Evolutionary conservation across 53 echinoderm and acorn worm genomes (phyloP), one percentile per base, ranked within the genome.

Genomic region (Holothuria leucospilota): DNA sequence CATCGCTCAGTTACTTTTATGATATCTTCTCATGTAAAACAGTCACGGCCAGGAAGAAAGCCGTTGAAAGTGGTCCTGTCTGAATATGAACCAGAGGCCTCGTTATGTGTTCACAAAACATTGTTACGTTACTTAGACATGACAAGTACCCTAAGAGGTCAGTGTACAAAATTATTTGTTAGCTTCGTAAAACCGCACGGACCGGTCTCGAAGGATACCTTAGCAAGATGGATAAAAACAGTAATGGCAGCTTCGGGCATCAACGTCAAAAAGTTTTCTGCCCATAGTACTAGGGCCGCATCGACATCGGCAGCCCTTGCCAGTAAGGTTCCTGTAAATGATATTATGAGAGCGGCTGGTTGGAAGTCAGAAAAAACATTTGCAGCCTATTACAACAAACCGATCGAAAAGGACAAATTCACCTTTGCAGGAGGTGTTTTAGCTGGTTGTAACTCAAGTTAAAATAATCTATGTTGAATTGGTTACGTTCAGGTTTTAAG

Each of bases 201-300:
- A 16, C 26, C 56, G 11, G 84, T 84, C 13, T 67, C 68, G 6
- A 40, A 29, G 4, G 49, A 84, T 25, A 84, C 5, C 2, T 5
- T 84, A 14, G 23, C 49, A 7, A 38, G 46, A 41, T 66, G 84
- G 84, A n/a, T 64, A 20, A 65, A 68, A 26, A 20, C 24, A 12
- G 68, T 68, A 5, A 20, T 84, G 52, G 7, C 39, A 11, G 13
- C 23, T 20, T 65, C 68, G 12, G 84, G 84, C 8, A n/a, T 84
- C 7, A 68, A 84, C 65, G 42, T 28, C 6, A 41, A 8, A 16
- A 41, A 29, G 5, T 84, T 39, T 28, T 29, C 56, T 15, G 84
- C 67, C 14, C 84, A 84, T 40, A 84, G 84, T 30, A 84, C 84
- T 20, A 38, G 84, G 68, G 21, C 84, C 18, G 84, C 84, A 9